Percentiles rank a stretch among this genome's conserved stretches.
Conservation (phyloP, 2,888 invertebrate genomes). For the Diadegma fenestrale region DNA sequence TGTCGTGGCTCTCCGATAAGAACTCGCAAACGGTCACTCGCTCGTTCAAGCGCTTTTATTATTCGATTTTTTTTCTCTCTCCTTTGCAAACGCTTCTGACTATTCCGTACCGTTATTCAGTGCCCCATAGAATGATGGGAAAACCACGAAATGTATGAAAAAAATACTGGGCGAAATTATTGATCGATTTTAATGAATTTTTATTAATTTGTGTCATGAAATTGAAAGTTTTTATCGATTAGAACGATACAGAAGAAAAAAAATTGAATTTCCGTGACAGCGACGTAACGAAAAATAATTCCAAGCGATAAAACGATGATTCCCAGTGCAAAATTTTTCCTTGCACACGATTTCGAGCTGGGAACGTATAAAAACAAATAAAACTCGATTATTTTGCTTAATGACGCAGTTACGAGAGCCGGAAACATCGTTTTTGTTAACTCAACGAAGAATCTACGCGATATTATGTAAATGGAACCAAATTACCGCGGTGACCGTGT, state of each 20-base stretch:
- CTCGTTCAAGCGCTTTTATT: background rate
- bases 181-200: background rate
- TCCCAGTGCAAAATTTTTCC: background rate
- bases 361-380: background rate
- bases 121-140: background rate
- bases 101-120: background rate
- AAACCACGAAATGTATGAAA: background rate
- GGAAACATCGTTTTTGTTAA: constrained; percentile 27
- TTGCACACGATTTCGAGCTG: background rate
- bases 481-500: constrained; percentile 53
- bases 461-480: constrained; percentile 32
- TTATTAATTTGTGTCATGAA: background rate
- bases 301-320: background rate
- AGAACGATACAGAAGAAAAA: too few relatives aligned
- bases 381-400: background rate
- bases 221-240: too few relatives aligned
- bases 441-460: background rate
- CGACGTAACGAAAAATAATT: background rate
- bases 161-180: background rate
- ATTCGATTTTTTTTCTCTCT: background rate
- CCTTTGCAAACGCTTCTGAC: background rate
- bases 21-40: background rate
- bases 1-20: background rate
- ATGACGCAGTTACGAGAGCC: constrained; percentile 28
- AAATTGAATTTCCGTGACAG: background rate